Evolutionary conservation across 2,888 invertebrate genomes (phyloP).

Genomic region (Bombylius major): DNA sequence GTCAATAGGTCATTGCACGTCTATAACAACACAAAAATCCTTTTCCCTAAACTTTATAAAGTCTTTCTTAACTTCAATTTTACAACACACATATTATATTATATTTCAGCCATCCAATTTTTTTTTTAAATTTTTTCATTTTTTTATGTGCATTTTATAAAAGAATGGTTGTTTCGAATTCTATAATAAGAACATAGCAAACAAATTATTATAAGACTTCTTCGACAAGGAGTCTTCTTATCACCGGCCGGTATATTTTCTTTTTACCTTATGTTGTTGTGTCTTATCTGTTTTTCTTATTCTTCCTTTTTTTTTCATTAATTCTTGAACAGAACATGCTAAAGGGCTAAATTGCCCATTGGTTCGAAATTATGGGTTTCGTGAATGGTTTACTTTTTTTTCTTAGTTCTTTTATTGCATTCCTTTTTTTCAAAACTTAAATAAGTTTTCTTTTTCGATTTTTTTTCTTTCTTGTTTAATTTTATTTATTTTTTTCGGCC

Average conservation of each 20-base stretch:
- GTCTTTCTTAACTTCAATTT: background rate
- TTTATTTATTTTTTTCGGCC: background rate
- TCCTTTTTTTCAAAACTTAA: too few species aligned
- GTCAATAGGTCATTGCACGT: background rate
- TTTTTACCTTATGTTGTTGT: background rate
- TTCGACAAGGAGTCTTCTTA: background rate
- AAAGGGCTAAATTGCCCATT: constrained; percentile 38
- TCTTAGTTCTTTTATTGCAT: constrained; percentile 4
- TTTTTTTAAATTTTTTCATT: too few species aligned
- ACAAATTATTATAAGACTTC: background rate
- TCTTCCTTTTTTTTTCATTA: constrained; percentile 2
- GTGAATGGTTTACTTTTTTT: constrained; percentile 13
- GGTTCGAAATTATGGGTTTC: constrained; percentile 38
- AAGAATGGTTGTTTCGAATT: background rate
- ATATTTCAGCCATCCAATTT: background rate
- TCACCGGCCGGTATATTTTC: background rate
- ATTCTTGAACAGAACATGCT: constrained; percentile 23
- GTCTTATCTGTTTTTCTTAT: background rate
- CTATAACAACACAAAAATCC: background rate
- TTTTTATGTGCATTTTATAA: background rate
- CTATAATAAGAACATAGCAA: background rate
- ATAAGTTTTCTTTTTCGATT: too few species aligned
- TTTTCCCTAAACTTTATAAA: background rate
- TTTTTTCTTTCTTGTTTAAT: background rate
- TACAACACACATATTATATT: background rate